Base-by-base conservation (phyloP, 1,140 invertebrate genomes). In the Euschistus heros region DNA sequence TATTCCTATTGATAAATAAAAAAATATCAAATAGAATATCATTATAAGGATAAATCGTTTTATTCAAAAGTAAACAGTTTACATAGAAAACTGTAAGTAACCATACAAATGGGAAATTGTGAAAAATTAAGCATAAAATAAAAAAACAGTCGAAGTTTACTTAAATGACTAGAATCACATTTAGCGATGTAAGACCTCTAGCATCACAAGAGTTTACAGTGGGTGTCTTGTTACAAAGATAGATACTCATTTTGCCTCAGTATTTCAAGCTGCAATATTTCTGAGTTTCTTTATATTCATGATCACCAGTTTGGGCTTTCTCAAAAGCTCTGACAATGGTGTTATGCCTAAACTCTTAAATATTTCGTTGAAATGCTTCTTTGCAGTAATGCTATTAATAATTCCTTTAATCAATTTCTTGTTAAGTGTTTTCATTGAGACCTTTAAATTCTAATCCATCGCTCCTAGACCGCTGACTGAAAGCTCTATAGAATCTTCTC, bases 331-430 rank as follows among this genome's bases (percentile, higher is more conserved):
- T 67, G 77, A 76, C 18, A 81, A 42, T 44, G 62, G 46, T 50
- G n/a, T 52, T n/a, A 5, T 30, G 18, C 47, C 66, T 44, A 44
- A 50, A 55, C 26, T 30, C 26, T 64, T 81, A 4, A 88, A 84
- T 24, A 83, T 85, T 80, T 91, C 91, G 75, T 92, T 94, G 2
- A 94, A 76, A 68, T 76, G 86, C 80, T 76, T 92, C 89, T 70
- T 84, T 68, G 79, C 76, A 2, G 83, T 78, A 50, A 84, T 81
- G 71, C 78, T 80, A 1, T 84, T 80, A 27, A 84, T 84, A 15
- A 92, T 78, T 0, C 82, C 80, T 71, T 80, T 81, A 59, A 90
- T 86, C 52, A 92, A 70, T 24, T 80, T 78, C 63, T 82, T 81
- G 72, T 86, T 86, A 24, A 33, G 79, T 76, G 78, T 91, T 92